Base-by-base conservation (phyloP, 1,140 invertebrate genomes). In the Panagrolaimus sp. region DNA sequence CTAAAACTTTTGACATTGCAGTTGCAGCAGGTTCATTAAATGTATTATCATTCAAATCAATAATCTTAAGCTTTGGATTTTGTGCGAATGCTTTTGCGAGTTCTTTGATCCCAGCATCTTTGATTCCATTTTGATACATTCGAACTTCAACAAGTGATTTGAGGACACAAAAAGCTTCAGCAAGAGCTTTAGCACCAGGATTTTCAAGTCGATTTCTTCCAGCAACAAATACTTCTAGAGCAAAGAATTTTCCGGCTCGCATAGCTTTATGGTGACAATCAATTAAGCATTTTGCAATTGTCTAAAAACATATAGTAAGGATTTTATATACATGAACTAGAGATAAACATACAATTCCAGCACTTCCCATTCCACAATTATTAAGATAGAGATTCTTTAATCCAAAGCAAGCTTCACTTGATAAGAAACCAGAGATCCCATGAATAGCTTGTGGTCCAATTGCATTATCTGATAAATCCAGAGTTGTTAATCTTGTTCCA, bases 51-150 rank as follows among this genome's bases (percentile, higher is more conserved):
- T 95, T 95, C 0, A 98, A 86, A 85, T 97, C 94, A 0, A 98
- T 85, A 67, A 89, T 86, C 73, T 86, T 85, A 0, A 97, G 85
- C n/a, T 88, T 87, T 8, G 86, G 84, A 84, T 96, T 96, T 2
- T 83, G 70, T 32, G 87, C 87, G 69, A 98, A 89, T 0, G 91
- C 90, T 17, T 89, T 86, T 0, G 90, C 89, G 1, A 98, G 80
- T 0, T 90, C 91, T 5, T 87, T 83, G 21, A 97, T 89, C 1
- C 95, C 96, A 0, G 85, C 80, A 78, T 89, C 88, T 84, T 93
- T 93, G 75, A 98, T 98, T 8, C 95, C 94, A 87, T 98, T 98
- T 85, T 98, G 95, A 14, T 93, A 92, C 89, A 98, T 94, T 1
- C 88, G 87, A 64, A 98, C 87, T 84, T 93, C 90, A 85, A 95